These are phyloP conservation scores for Marasmarcha lunaedactyla DNA, from an alignment of 2,888 invertebrate genomes.

Conservation along the genomic window DNA sequence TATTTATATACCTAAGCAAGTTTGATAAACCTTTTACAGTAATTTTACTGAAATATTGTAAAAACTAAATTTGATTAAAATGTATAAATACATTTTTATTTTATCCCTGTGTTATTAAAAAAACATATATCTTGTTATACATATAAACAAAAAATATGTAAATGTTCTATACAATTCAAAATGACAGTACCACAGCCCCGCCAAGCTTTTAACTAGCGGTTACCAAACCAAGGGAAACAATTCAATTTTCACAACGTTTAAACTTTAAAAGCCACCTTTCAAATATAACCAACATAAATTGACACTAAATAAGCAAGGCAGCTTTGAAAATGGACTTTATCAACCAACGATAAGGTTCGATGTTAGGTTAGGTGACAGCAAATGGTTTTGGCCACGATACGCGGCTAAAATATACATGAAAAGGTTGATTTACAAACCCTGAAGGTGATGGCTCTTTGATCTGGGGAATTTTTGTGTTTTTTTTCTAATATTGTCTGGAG, in stretches of 20 bases:
- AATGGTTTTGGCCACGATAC: no score
- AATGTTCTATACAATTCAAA: no score
- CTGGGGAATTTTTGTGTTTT: neutral
- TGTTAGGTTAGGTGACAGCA: neutral
- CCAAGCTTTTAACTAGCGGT: slow-evolving; percentile 14
- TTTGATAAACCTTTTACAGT: no score
- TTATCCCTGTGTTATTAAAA: no score
- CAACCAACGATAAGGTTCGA: neutral
- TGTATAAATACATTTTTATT: no score
- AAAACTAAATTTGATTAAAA: no score
- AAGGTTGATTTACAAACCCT: slow-evolving; percentile 19
- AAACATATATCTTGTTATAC: no score
- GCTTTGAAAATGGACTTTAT: neutral
- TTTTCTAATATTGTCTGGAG: no score
- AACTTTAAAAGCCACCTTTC: slow-evolving; percentile 30
- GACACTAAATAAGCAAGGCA: neutral
- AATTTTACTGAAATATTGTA: no score
- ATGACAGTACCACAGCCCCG: no score
- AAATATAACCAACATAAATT: slow-evolving; percentile 17
- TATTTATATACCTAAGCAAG: no score
- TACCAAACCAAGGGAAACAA: slow-evolving; percentile 22
- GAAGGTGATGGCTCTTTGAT: slow-evolving; percentile 2
- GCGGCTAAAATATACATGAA: slow-evolving; percentile 16
- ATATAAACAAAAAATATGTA: no score
- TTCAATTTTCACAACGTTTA: slow-evolving; percentile 36